Conservation (phyloP, 2,888 invertebrate species). For the Lamellibrachia columna region DNA sequence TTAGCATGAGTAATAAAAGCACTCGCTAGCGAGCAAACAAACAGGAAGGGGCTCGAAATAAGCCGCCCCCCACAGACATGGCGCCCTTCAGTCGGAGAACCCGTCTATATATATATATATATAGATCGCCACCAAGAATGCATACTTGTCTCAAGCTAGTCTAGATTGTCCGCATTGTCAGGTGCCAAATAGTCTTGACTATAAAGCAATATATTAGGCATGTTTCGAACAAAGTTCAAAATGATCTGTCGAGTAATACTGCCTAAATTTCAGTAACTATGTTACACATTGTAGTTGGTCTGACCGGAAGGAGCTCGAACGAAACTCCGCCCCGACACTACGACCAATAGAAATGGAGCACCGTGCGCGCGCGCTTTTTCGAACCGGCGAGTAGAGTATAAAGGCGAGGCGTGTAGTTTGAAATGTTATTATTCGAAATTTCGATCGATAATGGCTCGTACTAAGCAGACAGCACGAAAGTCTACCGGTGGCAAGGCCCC, state of each 20-base stretch:
- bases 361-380: neutral
- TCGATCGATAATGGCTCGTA: conserved; percentile 61
- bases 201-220: neutral
- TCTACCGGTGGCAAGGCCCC: conserved; percentile 67
- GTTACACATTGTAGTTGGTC: neutral
- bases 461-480: conserved; percentile 66
- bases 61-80: neutral
- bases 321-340: neutral
- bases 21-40: neutral
- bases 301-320: neutral
- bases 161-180: neutral
- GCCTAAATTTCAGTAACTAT: neutral
- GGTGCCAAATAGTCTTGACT: neutral
- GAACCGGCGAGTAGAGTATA: neutral
- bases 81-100: neutral
- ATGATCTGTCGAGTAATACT: neutral
- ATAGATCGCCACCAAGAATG: neutral
- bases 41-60: conserved; percentile 9
- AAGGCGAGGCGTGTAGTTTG: neutral
- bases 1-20: neutral
- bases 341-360: neutral
- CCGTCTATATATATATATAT: no score
- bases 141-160: neutral
- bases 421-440: neutral
- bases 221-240: neutral